Percentiles rank a stretch among this genome's conserved stretches.
Evolutionary conservation across 2,888 invertebrate species (phyloP).

Genomic region (Himalopsyche japonica): DNA sequence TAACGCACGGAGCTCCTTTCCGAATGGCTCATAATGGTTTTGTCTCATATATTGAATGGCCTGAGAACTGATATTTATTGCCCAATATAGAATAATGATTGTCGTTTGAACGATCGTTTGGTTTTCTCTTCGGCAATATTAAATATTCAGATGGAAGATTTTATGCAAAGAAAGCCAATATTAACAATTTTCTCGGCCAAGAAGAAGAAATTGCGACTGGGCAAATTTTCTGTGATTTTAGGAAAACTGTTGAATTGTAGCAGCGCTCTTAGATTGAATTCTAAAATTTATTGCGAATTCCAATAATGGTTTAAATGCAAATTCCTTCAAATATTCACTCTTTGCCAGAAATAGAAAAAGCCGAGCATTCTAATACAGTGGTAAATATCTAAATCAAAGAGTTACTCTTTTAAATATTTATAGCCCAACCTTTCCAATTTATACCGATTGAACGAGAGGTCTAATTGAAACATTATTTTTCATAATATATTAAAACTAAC

Average conservation of each 20-base stretch:
- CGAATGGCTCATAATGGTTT: slow-evolving; percentile 17
- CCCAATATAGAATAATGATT: slow-evolving; percentile 28
- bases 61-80: slow-evolving; percentile 21
- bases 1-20: slow-evolving; percentile 17
- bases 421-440: no score
- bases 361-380: not conserved
- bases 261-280: not conserved
- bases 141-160: slow-evolving; percentile 13
- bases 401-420: not conserved
- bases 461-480: no score
- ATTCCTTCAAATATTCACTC: not conserved
- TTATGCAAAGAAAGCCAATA: not conserved
- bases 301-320: not conserved
- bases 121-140: slow-evolving; percentile 24
- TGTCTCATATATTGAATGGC: slow-evolving; percentile 30
- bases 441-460: no score
- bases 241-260: not conserved
- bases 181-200: not conserved
- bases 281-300: not conserved
- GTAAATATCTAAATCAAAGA: not conserved
- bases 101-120: slow-evolving; percentile 21
- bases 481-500: no score
- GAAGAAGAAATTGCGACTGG: not conserved
- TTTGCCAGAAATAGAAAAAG: not conserved
- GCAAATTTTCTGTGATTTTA: not conserved